A percentile compares a stretch with the other conserved stretches of the same genome.
Conservation (phyloP, 2,888 invertebrate genomes). For the Mythimna pallens region DNA sequence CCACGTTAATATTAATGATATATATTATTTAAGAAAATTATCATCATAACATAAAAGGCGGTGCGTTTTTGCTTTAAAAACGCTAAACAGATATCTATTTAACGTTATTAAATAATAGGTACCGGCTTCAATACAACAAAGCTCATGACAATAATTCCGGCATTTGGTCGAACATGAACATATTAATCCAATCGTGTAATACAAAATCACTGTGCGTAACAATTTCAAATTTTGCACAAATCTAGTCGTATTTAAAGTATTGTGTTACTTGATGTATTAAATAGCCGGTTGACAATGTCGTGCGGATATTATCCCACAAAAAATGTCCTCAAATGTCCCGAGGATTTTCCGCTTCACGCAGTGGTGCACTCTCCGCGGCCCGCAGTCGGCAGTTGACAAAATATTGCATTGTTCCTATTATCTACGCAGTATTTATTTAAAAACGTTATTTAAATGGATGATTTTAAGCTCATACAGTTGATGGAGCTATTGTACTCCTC, state of each 20-base stretch:
- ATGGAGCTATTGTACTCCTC: slow-evolving; percentile 84
- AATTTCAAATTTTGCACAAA: slow-evolving; percentile 90
- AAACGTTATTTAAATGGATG: slow-evolving; percentile 91
- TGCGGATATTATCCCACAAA: slow-evolving; percentile 90
- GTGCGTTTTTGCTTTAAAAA: slow-evolving; percentile 19
- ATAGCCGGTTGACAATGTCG: slow-evolving; percentile 90
- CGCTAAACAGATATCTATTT: slow-evolving; percentile 46
- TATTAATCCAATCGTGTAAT: slow-evolving; percentile 87
- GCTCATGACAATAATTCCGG: slow-evolving; percentile 47
- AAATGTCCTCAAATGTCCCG: slow-evolving; percentile 90
- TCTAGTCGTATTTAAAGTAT: slow-evolving; percentile 90
- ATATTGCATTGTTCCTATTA: slow-evolving; percentile 91
- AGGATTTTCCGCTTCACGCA: slow-evolving; percentile 91
- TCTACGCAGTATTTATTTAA: slow-evolving; percentile 90
- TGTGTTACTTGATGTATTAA: slow-evolving; percentile 90
- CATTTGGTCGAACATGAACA: slow-evolving; percentile 65
- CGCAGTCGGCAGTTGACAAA: slow-evolving; percentile 90
- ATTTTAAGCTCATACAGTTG: slow-evolving; percentile 88
- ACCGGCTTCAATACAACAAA: slow-evolving; percentile 36
- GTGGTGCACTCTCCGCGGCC: slow-evolving; percentile 87
- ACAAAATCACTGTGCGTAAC: slow-evolving; percentile 85
- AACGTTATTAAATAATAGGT: slow-evolving; percentile 53
- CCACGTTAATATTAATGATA: slow-evolving; percentile 43
- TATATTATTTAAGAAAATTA: slow-evolving; percentile 38
- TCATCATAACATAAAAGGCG: slow-evolving; percentile 14